phyloP scores from a whole-genome alignment of 2,113 vertebrate species.

The Aix galericulata region DNA sequence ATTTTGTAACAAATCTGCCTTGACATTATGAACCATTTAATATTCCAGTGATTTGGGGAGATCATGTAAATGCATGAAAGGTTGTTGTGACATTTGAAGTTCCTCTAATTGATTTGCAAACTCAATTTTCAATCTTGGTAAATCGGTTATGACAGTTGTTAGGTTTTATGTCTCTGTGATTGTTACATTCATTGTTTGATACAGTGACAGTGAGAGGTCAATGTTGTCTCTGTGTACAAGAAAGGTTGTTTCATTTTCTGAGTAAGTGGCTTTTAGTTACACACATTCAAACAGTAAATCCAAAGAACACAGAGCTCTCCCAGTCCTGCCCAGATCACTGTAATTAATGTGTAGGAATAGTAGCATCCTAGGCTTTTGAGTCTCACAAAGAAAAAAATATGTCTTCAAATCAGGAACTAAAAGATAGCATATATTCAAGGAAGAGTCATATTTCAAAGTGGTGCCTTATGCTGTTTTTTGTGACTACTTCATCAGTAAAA shows the following conservation, averaged over 20 bases:
- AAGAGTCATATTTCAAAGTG: background rate
- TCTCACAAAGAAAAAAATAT: background rate
- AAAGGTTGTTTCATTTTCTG: background rate
- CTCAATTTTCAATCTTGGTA: background rate
- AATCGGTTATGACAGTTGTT: background rate
- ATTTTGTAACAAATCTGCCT: background rate
- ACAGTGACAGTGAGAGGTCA: background rate
- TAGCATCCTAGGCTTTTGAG: background rate
- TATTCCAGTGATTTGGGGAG: background rate
- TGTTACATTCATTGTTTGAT: background rate
- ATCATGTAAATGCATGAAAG: conserved; percentile 27
- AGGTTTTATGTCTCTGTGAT: background rate
- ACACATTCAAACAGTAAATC: background rate
- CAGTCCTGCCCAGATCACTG: background rate
- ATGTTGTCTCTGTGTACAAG: background rate
- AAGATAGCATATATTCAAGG: background rate
- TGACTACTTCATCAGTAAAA: background rate
- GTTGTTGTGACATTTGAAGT: conserved; percentile 17
- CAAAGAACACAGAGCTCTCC: background rate
- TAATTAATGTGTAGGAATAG: background rate
- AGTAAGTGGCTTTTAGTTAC: background rate
- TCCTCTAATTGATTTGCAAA: conserved; percentile 11
- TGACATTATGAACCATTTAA: background rate
- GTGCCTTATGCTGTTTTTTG: background rate
- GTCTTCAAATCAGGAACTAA: background rate